Conservation (phyloP, 2,113 vertebrate species). For the Upupa epops region DNA sequence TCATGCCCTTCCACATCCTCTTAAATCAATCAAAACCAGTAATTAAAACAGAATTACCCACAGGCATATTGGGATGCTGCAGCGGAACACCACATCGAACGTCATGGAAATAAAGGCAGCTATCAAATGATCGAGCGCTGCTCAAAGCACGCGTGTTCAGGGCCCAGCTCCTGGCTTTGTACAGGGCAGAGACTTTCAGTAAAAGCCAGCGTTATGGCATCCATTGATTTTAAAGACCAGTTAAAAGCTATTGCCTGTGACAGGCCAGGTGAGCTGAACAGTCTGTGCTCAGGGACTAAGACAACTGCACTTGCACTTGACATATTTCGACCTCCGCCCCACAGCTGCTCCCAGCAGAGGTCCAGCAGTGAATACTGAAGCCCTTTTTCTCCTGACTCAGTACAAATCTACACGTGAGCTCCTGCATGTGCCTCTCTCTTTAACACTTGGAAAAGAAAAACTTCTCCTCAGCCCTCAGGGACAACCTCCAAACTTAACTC, state of each 20-base stretch:
- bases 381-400: background rate
- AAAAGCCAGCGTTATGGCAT: background rate
- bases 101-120: conserved; percentile 55
- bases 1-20: background rate
- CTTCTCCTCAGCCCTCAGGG: background rate
- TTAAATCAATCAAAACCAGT: conserved; percentile 37
- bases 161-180: background rate
- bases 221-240: conserved; percentile 28
- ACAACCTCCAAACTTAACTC: background rate
- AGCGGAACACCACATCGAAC: background rate
- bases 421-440: fast-evolving
- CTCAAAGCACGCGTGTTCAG: background rate
- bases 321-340: background rate
- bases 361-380: background rate
- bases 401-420: background rate
- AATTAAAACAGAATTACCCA: conserved; percentile 41
- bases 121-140: conserved; percentile 40
- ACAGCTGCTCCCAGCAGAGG: background rate
- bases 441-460: background rate
- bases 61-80: conserved; percentile 24
- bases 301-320: background rate
- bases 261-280: background rate
- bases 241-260: conserved; percentile 21
- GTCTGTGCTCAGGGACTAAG: background rate
- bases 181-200: background rate